Evolutionary conservation across 2,113 vertebrate species (phyloP).

Genomic region (Spea bombifrons): DNA sequence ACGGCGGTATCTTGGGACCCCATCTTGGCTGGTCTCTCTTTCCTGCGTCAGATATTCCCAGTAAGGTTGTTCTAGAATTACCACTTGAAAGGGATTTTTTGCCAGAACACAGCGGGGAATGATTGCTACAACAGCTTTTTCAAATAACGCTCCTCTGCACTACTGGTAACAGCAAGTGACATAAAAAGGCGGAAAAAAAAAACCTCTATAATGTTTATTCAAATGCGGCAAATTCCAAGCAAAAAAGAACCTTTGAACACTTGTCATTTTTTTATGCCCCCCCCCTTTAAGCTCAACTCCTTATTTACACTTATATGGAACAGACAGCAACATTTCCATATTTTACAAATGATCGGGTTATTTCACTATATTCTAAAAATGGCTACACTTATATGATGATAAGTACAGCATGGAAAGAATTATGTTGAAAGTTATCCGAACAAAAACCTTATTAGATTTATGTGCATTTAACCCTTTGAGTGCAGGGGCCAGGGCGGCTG

Average conservation of each 20-base stretch:
- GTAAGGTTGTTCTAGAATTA: conserved; percentile 46
- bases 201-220: conserved; percentile 30
- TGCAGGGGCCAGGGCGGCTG: too few species aligned
- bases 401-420: neutral
- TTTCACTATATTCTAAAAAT: neutral
- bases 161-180: conserved; percentile 25
- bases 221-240: conserved; percentile 11
- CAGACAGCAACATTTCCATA: neutral
- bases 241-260: neutral
- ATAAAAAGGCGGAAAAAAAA: neutral
- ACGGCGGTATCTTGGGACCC: conserved; percentile 27
- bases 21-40: conserved; percentile 34
- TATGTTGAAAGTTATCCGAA: too few species aligned
- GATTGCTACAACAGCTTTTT: conserved; percentile 20
- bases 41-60: conserved; percentile 48
- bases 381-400: neutral
- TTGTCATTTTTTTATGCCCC: neutral
- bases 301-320: neutral
- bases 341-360: neutral
- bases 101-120: conserved; percentile 31
- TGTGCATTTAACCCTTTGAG: too few species aligned
- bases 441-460: too few species aligned
- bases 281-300: neutral
- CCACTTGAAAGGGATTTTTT: conserved; percentile 36
- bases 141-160: conserved; percentile 31